Percentiles rank a stretch among this genome's conserved stretches.
phyloP scores from a whole-genome alignment of 2,888 invertebrate species.

The Penaeus monodon region DNA sequence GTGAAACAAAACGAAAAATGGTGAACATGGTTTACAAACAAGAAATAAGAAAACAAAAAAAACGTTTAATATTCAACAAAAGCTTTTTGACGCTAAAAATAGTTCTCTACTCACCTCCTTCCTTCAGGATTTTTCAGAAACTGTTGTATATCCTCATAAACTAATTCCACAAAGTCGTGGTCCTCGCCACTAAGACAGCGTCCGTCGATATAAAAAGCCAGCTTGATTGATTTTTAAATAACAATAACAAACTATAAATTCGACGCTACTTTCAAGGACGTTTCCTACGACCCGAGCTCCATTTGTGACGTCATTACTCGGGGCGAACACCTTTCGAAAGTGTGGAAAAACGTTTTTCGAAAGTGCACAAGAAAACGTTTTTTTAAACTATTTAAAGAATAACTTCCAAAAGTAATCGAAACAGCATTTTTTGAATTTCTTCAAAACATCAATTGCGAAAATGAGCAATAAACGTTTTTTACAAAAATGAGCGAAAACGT shows the following conservation, averaged over 20 bases:
- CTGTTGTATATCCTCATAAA: slow-evolving; percentile 37
- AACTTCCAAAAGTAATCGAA: no score
- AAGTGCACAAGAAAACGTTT: no score
- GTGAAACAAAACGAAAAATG: no score
- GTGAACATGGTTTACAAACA: no score
- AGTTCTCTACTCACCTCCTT: slow-evolving; percentile 21
- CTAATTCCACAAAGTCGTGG: slow-evolving; percentile 45
- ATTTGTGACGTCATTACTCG: no score
- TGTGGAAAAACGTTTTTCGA: no score
- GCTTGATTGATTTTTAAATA: slow-evolving; percentile 7
- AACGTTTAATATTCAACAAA: not conserved
- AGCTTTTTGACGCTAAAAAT: slow-evolving; percentile 16
- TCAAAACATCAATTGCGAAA: no score
- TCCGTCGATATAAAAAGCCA: slow-evolving; percentile 36
- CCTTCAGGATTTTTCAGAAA: slow-evolving; percentile 39
- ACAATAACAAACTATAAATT: slow-evolving; percentile 9
- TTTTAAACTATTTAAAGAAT: no score
- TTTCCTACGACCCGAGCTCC: slow-evolving; percentile 5
- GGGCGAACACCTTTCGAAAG: no score
- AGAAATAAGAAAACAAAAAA: not conserved
- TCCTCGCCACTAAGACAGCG: slow-evolving; percentile 33
- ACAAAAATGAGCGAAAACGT: no score
- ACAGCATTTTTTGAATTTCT: no score
- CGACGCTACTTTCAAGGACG: slow-evolving; percentile 25
- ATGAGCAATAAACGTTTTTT: no score